These are phyloP conservation scores for Spinus olivaceus DNA, from an alignment of 2,797 vertebrate genomes.

Conservation along the genomic window DNA sequence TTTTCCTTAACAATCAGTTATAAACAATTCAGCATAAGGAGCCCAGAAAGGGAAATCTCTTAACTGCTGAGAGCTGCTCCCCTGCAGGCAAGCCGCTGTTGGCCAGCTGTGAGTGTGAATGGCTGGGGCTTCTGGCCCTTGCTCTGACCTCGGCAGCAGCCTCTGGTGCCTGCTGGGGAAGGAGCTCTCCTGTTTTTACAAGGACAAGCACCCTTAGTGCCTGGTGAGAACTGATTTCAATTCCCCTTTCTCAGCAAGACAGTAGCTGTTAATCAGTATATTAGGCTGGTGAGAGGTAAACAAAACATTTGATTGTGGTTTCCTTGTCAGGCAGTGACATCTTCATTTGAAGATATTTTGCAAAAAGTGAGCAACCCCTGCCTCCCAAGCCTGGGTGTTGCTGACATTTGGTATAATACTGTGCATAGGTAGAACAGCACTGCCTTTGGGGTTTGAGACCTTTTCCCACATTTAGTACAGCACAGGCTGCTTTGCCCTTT, in stretches of 20 bases:
- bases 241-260: background rate
- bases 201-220: background rate
- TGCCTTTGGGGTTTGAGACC: background rate
- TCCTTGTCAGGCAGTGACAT: background rate
- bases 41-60: background rate
- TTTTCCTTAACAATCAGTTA: background rate
- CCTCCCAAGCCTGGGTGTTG: background rate
- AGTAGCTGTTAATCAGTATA: background rate
- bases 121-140: background rate
- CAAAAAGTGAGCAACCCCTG: background rate
- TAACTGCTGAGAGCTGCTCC: background rate
- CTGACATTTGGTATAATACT: background rate
- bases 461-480: background rate
- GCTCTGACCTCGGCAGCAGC: background rate
- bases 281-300: background rate
- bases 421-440: background rate
- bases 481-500: background rate
- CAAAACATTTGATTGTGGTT: background rate
- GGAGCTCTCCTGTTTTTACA: background rate
- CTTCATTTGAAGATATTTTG: background rate
- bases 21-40: background rate
- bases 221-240: background rate
- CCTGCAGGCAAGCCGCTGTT: background rate
- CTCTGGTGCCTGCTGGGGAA: background rate
- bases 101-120: background rate